A percentile compares a stretch with the other conserved stretches of the same genome.
Conservation (phyloP, 2,797 vertebrate genomes). For the Enteromius radiatus region DNA sequence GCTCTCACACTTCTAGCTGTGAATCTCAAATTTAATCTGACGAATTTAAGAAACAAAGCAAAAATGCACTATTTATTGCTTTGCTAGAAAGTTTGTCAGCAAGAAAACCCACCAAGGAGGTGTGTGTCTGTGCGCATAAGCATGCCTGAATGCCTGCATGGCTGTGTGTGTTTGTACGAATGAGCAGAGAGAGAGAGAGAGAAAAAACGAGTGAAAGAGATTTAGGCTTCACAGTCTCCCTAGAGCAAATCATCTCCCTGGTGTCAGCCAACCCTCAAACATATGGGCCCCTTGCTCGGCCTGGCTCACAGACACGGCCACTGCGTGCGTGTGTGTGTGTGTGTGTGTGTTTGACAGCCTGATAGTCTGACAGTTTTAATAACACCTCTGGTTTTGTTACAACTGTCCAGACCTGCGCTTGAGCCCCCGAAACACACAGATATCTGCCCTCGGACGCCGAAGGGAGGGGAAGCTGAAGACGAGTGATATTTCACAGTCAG, state of each 20-base stretch:
- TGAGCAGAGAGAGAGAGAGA: neutral
- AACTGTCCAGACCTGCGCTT: slow-evolving; percentile 39
- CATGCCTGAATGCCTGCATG: slow-evolving; percentile 44
- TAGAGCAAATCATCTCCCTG: slow-evolving; percentile 47
- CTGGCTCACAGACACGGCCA: slow-evolving; percentile 31
- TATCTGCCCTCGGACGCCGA: neutral
- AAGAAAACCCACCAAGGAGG: slow-evolving; percentile 6
- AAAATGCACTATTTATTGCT: slow-evolving; percentile 22
- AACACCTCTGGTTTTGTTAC: slow-evolving; percentile 60
- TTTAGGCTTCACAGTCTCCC: slow-evolving; percentile 42
- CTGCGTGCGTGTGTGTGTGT: slow-evolving; percentile 31
- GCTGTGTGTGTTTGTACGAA: slow-evolving; percentile 26
- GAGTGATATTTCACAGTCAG: slow-evolving; percentile 17
- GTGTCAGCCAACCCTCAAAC: slow-evolving; percentile 53
- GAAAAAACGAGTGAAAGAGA: neutral
- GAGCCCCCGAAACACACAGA: slow-evolving; percentile 21
- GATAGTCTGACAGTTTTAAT: slow-evolving; percentile 61
- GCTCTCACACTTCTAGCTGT: slow-evolving; percentile 15
- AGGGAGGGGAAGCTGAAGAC: slow-evolving; percentile 12
- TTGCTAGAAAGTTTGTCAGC: slow-evolving; percentile 27
- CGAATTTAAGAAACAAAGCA: slow-evolving; percentile 23
- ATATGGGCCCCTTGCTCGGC: slow-evolving; percentile 46
- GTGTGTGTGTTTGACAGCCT: slow-evolving; percentile 51
- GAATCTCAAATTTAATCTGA: neutral
- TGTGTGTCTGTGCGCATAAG: slow-evolving; percentile 11